A percentile compares a stretch with the other conserved stretches of the same genome.
phyloP scores from a whole-genome alignment of 1,140 invertebrate species.

The Drosophila malerkotliana region DNA sequence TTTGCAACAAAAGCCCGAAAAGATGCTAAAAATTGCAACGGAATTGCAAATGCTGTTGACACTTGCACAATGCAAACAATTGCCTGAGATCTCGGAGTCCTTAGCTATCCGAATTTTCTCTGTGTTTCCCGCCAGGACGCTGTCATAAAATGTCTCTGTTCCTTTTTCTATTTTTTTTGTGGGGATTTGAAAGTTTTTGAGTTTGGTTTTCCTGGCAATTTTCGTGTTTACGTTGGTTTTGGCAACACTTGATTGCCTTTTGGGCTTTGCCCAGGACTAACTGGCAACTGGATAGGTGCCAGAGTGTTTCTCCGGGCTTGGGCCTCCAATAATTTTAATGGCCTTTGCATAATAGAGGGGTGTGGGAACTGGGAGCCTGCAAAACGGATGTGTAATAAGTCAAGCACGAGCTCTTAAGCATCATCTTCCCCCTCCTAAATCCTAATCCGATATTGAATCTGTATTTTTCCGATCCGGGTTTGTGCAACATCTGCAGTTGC shows the following conservation, averaged over 20 bases:
- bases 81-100: constrained; percentile 38
- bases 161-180: not conserved
- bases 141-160: constrained; percentile 26
- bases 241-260: constrained; percentile 77
- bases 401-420: constrained; percentile 24
- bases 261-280: constrained; percentile 47
- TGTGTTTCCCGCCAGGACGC: not conserved
- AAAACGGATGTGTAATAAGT: constrained; percentile 61
- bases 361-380: constrained; percentile 3
- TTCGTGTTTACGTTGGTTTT: constrained; percentile 73
- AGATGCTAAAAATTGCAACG: constrained; percentile 76
- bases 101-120: constrained; percentile 1
- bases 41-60: constrained; percentile 82
- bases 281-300: constrained; percentile 35
- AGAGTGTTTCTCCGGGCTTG: constrained; percentile 13
- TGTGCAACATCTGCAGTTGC: constrained; percentile 56
- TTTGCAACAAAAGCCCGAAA: constrained; percentile 45
- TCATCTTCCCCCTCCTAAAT: not conserved
- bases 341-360: constrained; percentile 32
- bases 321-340: constrained; percentile 30
- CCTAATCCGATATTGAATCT: constrained; percentile 1
- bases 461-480: constrained; percentile 13
- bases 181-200: constrained; percentile 18
- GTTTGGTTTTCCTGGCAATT: constrained; percentile 61
- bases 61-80: constrained; percentile 81